Evolutionary conservation across 2,797 vertebrate genomes (phyloP).

Genomic region (Acrocephalus scirpaceus): DNA sequence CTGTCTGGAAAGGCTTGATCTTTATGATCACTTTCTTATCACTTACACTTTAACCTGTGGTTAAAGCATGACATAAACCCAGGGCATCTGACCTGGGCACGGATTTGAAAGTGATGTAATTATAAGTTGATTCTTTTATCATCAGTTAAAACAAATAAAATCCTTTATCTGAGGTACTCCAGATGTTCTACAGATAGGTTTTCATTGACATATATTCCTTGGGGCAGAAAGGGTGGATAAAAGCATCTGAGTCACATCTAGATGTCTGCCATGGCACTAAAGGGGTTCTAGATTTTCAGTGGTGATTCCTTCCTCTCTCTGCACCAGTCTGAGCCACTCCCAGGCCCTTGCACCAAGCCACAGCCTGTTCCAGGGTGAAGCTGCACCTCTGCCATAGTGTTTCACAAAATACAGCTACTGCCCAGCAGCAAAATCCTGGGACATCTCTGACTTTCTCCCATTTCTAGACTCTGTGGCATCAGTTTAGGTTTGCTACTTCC

Average conservation of each 20-base stretch:
- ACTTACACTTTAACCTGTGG: neutral
- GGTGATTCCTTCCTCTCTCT: neutral
- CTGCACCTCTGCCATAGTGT: neutral
- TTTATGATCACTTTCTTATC: neutral
- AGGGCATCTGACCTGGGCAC: neutral
- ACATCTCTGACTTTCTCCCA: neutral
- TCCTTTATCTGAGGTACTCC: neutral
- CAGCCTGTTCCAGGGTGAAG: neutral
- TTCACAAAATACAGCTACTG: neutral
- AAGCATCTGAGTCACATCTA: neutral
- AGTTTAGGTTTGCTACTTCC: neutral
- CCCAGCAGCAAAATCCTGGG: neutral
- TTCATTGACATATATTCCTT: neutral
- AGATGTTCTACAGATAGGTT: neutral
- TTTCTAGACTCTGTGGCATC: neutral
- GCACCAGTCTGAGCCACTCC: neutral
- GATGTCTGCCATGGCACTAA: neutral
- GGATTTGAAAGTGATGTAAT: neutral
- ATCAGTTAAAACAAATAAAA: conserved; percentile 10
- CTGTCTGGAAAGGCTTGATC: neutral
- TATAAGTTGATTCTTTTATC: neutral
- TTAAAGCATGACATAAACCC: neutral
- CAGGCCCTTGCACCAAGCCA: neutral
- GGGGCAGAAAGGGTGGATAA: neutral
- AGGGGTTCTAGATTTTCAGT: neutral